These are phyloP conservation scores for Drosophila subsilvestris DNA, from an alignment of 2,888 invertebrate species.

Conservation along the genomic window DNA sequence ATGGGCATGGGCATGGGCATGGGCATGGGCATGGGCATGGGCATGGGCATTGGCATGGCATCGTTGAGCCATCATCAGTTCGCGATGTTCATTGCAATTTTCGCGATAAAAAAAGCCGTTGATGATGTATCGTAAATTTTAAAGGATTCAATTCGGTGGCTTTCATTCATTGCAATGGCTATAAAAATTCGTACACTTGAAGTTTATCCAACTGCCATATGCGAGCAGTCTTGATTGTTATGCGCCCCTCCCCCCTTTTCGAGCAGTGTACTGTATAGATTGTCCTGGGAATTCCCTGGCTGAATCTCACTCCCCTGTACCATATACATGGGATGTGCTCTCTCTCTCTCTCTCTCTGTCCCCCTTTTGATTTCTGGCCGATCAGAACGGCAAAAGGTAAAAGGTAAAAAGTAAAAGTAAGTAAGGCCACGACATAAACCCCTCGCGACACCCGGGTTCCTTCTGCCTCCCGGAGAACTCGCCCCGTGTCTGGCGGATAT, in stretches of 20 bases:
- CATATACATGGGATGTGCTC: too few relatives aligned
- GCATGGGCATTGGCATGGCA: too few relatives aligned
- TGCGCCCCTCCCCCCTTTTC: neutral
- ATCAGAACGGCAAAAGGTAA: conserved; percentile 48
- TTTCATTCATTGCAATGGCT: neutral
- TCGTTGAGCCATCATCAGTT: too few relatives aligned
- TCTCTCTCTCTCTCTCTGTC: neutral
- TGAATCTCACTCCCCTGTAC: neutral
- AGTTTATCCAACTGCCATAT: neutral
- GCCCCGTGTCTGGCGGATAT: conserved; percentile 51
- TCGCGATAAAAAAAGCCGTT: neutral
- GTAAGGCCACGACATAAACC: conserved; percentile 49
- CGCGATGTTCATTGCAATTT: too few relatives aligned
- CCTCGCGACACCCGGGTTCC: neutral
- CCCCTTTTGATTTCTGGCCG: conserved; percentile 1
- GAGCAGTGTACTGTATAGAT: conserved; percentile 37
- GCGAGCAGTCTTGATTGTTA: neutral
- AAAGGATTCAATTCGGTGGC: neutral
- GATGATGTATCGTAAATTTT: neutral
- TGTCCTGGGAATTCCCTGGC: conserved; percentile 64
- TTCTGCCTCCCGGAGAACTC: neutral
- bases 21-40: neutral
- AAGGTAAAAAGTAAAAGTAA: conserved; percentile 67
- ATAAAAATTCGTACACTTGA: neutral
- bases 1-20: too few relatives aligned